These are phyloP conservation scores for Nothocercus nigrocapillus DNA, from an alignment of 2,113 vertebrate genomes.

Conservation along the genomic window DNA sequence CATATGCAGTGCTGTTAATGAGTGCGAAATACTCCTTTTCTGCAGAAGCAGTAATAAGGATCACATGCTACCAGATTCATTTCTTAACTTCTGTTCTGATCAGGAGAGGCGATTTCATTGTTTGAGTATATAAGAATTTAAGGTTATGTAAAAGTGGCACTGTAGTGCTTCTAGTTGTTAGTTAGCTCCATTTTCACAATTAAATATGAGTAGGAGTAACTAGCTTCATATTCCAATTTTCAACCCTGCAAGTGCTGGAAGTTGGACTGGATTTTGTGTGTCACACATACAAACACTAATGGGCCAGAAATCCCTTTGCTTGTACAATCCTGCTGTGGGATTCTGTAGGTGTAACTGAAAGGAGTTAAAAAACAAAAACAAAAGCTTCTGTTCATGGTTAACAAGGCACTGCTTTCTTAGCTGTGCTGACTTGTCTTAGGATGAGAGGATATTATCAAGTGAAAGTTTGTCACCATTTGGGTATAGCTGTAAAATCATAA, in stretches of 20 bases:
- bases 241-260: neutral
- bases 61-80: neutral
- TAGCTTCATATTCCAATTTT: neutral
- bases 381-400: neutral
- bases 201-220: neutral
- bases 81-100: neutral
- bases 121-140: neutral
- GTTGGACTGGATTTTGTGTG: neutral
- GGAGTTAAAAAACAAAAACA: neutral
- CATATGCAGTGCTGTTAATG: neutral
- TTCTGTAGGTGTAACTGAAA: neutral
- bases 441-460: neutral
- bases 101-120: neutral
- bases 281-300: neutral
- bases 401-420: neutral
- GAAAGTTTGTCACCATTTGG: neutral
- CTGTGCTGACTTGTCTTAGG: neutral
- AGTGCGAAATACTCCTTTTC: neutral
- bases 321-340: neutral
- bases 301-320: neutral
- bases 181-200: neutral
- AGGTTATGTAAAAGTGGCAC: neutral
- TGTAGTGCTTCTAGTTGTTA: neutral
- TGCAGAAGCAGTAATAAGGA: neutral
- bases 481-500: neutral